Base-by-base conservation (phyloP, 2,797 vertebrate genomes). In the Phoxinus dragarum region DNA sequence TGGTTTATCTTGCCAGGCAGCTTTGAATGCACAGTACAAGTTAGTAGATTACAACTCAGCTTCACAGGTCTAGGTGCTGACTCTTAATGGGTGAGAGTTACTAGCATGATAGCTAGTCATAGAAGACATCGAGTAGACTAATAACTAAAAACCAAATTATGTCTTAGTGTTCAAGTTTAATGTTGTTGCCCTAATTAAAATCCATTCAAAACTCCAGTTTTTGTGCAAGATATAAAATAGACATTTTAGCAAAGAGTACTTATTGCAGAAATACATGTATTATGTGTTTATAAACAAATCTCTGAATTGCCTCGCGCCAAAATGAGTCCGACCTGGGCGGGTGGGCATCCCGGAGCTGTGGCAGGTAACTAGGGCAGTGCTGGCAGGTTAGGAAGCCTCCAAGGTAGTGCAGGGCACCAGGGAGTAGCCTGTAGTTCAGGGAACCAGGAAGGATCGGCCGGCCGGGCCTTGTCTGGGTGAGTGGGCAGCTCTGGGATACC, bases 1-100 rank as follows among this genome's bases (percentile, higher is more conserved):
- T 93, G 68, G 89, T 94, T 93, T 92, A 93, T 93, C 91, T 91
- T 88, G 86, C 88, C 23, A 52, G 88, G 89, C 90, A 92, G 86
- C 54, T 86, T 84, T 89, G 87, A 85, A 88, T 52, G 56, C 66
- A 69, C 56, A 66, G 68, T 44, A 69, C 56, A 66, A 69, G 66
- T 73, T 23, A 81, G 44, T 89, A 67, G 61, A 77, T 84, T 67
- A 67, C 23, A 31, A 74, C 71, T 31, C 64, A 9, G 36, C 19
- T 40, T 68, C 34, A 79, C 27, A 47, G 61, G 31, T 81, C 23
- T 77, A 11, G 49, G 31, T 27, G 34, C 31, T 66, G 86, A 87
- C 88, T 61, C 80, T 88, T 44, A 44, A 47, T 34, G 19, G 9
- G 5, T 38, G 27, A 83, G 21, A 66, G 64, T 49, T 74, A 56